Base-by-base conservation (phyloP, 2,797 vertebrate species). In the Salmo trutta region DNA sequence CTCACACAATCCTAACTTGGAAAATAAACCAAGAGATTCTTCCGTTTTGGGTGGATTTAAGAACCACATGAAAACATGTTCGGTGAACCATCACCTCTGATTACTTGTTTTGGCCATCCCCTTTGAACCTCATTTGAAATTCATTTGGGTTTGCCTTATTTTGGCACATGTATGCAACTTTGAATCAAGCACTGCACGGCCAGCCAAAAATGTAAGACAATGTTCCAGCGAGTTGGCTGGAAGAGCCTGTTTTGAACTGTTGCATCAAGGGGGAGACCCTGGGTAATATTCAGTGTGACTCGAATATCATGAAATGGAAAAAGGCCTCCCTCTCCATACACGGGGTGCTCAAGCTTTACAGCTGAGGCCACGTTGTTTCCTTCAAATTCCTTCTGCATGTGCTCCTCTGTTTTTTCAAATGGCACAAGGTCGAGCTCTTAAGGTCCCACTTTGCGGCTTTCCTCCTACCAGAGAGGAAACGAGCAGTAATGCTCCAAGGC, bases 361-460 rank as follows among this genome's bases (percentile, higher is more conserved):
- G 82, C n/a, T 73, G 83, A 84, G 85, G 85, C 87, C 80, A 79
- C 73, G 70, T 87, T 88, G 90, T 89, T 92, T 87, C 86, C 85
- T 86, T 88, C 54, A 90, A 92, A 93, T 93, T 93, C 90, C 90
- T 88, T 36, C 82, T 83, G 79, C 81, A 86, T 91, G 88, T 88
- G 90, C 87, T 89, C 64, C 5, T 80, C 74, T 69, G 88, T 87
- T 86, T 41, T 87, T 87, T 81, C 74, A 90, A 87, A 80, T 82
- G 68, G 36, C 79, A 76, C 72, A 19, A 65, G 77, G 82, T 84
- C 82, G 78, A 41, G 21, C 87, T 87, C 82, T 84, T 78, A 83
- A 82, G 75, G 86, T 86, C 83, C 76, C 75, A 76, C 80, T 33
- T 31, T 36, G 29, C 16, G 17, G 81, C 74, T 62, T 75, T 73